Conservation (phyloP, 1,140 invertebrate species). For the Sitophilus oryzae region DNA sequence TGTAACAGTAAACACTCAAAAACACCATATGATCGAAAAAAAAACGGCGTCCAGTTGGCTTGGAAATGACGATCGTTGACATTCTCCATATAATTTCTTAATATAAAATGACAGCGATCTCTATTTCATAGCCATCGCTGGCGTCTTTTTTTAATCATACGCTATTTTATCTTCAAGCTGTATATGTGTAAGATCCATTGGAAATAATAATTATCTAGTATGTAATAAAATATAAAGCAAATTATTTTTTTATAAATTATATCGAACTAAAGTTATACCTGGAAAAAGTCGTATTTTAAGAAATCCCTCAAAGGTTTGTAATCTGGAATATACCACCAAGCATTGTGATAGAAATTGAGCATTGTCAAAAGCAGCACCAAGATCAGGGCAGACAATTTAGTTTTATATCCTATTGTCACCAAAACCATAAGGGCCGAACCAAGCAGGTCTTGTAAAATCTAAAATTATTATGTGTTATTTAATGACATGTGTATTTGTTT, state of each 20-base stretch:
- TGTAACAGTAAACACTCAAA: too few relatives aligned
- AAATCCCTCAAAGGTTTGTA: conserved; percentile 96
- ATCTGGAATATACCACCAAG: conserved; percentile 93
- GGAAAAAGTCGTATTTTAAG: conserved; percentile 99
- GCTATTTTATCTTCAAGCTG: too few relatives aligned
- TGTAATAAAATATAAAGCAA: neutral
- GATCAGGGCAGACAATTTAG: conserved; percentile 93
- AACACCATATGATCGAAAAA: too few relatives aligned
- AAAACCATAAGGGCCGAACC: conserved; percentile 93
- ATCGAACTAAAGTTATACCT: conserved; percentile 62
- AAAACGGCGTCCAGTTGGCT: too few relatives aligned
- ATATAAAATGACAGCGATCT: too few relatives aligned
- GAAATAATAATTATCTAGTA: too few relatives aligned
- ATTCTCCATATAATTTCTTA: too few relatives aligned
- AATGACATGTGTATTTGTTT: neutral
- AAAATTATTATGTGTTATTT: conserved; percentile 26
- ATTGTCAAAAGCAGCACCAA: conserved; percentile 84
- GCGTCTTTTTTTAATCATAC: too few relatives aligned
- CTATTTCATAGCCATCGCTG: too few relatives aligned
- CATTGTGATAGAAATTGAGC: conserved; percentile 96
- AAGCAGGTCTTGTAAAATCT: conserved; percentile 85
- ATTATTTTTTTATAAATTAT: neutral
- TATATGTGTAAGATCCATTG: too few relatives aligned
- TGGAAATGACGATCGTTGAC: too few relatives aligned
- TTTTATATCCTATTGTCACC: conserved; percentile 97